Conservation (phyloP, 2,113 vertebrate species). For the Salvelinus fontinalis region DNA sequence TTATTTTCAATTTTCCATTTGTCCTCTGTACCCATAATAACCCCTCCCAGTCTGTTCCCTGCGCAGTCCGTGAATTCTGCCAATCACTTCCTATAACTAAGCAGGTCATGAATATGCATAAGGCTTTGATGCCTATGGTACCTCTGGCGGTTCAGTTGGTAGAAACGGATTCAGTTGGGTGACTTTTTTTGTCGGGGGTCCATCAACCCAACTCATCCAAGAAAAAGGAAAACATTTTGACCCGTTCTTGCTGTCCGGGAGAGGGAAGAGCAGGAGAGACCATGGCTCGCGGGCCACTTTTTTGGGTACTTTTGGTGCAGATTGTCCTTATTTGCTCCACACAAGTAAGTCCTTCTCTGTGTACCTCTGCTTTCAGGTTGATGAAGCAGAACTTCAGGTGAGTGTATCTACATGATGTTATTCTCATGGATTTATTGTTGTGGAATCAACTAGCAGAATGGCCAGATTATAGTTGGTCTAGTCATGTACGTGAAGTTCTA, state of each 20-base stretch:
- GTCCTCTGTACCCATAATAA: slow-evolving; percentile 45
- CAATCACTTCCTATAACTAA: slow-evolving; percentile 75
- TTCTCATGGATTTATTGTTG: not conserved
- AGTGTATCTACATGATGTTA: slow-evolving; percentile 35
- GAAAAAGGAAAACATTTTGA: slow-evolving; percentile 52
- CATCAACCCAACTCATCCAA: slow-evolving; percentile 61
- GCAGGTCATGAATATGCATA: slow-evolving; percentile 73
- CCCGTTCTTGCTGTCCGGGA: slow-evolving; percentile 39
- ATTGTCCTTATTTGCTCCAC: slow-evolving; percentile 79
- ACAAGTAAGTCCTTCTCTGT: slow-evolving; percentile 82
- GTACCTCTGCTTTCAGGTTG: slow-evolving; percentile 65
- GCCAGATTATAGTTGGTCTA: too few species aligned
- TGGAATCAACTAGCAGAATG: not conserved
- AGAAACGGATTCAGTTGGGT: slow-evolving; percentile 61
- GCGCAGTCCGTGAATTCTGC: slow-evolving; percentile 62
- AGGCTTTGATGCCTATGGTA: slow-evolving; percentile 58
- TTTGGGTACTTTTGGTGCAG: slow-evolving; percentile 78
- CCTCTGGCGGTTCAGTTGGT: slow-evolving; percentile 56
- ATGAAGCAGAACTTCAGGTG: slow-evolving; percentile 74
- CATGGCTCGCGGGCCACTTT: slow-evolving; percentile 75
- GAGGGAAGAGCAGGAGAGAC: slow-evolving; percentile 35
- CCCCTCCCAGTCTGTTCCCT: slow-evolving; percentile 53
- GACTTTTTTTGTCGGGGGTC: slow-evolving; percentile 60
- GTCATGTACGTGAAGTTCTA: too few species aligned
- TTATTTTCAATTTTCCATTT: slow-evolving; percentile 51